These are phyloP conservation scores for Indicator indicator DNA, from an alignment of 2,113 vertebrate genomes.

Conservation along the genomic window DNA sequence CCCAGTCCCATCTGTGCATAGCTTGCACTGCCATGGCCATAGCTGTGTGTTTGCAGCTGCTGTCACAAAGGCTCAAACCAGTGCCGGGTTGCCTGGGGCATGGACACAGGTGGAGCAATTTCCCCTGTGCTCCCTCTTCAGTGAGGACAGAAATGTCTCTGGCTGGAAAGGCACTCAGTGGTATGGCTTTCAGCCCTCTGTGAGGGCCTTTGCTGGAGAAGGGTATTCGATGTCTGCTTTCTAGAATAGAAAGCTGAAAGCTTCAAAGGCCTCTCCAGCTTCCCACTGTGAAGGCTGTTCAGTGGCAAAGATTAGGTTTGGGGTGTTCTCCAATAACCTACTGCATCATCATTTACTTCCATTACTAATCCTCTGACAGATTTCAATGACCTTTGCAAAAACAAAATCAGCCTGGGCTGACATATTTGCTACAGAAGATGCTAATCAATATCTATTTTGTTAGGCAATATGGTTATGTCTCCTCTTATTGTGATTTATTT, in stretches of 20 bases:
- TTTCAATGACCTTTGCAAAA: constrained; percentile 36
- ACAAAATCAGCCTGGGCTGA: constrained; percentile 33
- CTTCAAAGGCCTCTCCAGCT: neutral
- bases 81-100: accelerated
- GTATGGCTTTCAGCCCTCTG: neutral
- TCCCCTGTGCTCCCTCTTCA: neutral
- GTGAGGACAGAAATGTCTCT: neutral
- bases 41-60: neutral
- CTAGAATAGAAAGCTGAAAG: neutral
- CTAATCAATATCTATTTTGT: constrained; percentile 70
- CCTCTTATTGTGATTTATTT: constrained; percentile 69
- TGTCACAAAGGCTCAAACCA: neutral
- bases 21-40: neutral
- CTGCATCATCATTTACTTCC: constrained; percentile 46
- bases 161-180: neutral
- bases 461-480: constrained; percentile 54
- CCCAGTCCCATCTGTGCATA: neutral
- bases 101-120: neutral
- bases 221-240: neutral
- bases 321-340: neutral
- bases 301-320: constrained; percentile 12
- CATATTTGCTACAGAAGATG: constrained; percentile 53
- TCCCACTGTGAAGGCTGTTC: neutral
- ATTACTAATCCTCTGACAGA: neutral
- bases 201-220: neutral